These are phyloP conservation scores for Tangara arthus DNA, from an alignment of 2,797 vertebrate genomes.

Conservation along the genomic window DNA sequence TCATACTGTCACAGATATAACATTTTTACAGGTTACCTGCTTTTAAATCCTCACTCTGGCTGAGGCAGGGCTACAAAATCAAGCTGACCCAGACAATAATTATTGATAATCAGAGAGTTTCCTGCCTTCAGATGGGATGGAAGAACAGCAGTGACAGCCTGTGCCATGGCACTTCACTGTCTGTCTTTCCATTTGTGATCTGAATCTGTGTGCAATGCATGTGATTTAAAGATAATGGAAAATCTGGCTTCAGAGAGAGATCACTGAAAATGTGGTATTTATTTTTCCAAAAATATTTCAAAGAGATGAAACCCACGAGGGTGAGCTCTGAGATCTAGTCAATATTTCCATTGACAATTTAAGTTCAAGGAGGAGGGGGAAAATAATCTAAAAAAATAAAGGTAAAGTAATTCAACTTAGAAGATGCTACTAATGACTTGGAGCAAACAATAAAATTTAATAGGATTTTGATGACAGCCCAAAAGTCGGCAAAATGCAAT, in stretches of 20 bases:
- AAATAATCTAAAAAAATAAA: not conserved
- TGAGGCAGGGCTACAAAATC: not conserved
- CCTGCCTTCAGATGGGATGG: not conserved
- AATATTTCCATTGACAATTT: not conserved
- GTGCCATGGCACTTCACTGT: not conserved
- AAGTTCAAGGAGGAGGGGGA: rapidly evolving
- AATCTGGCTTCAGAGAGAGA: not conserved
- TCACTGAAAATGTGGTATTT: not conserved
- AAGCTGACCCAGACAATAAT: not conserved
- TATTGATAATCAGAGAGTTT: not conserved
- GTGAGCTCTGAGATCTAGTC: not conserved
- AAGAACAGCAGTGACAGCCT: not conserved
- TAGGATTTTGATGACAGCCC: not conserved
- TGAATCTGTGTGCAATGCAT: not conserved
- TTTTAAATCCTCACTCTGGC: not conserved
- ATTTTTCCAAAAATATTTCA: not conserved
- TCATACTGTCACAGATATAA: not conserved
- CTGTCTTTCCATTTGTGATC: not conserved
- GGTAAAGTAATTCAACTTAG: not conserved
- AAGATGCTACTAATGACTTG: not conserved
- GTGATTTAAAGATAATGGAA: not conserved
- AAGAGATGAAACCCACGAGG: not conserved
- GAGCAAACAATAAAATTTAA: not conserved
- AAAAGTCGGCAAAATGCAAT: not conserved
- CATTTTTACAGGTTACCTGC: not conserved